Base-by-base conservation (phyloP, 2,797 vertebrate genomes). In the Lophotriccus pileatus region DNA sequence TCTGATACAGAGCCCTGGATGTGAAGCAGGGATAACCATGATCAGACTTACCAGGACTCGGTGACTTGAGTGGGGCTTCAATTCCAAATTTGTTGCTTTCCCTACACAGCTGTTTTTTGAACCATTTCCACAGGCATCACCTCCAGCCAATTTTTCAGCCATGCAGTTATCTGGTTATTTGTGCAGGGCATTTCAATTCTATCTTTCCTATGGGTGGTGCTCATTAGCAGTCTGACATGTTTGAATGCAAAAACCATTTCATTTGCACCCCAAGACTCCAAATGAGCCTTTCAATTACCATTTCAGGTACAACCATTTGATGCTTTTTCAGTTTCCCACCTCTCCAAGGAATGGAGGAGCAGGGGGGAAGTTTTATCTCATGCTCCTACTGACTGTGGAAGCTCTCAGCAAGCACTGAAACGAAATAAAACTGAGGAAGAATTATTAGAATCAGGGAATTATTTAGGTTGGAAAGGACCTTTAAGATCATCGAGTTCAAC, bases 351-450 rank as follows among this genome's bases (percentile, higher is more conserved):
- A 47, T 2, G 13, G 14, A 63, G 22, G 14, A 81, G 4, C 5
- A 21, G 2, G 8, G 9, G 1, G 0, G 2, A 2, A 55, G 22
- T 46, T 89, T 49, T 30, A 16, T 24, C 32, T 79, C 13, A 27
- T 47, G 12, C 5, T 81, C 18, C 30, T 47, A 18, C 12, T 67
- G 39, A 52, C 8, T 37, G 7, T 46, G 67, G 49, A 19, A 80
- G 64, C 3, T 72, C 14, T 68, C 27, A 78, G 15, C 7, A 50
- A 72, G 12, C 7, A 8, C 0, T 44, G 24, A 24, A 19, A n/a
- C 24, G 19, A 89, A 64, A n/a, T 23, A 63, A 84, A 82, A 47
- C 10, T 16, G 19, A 37, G 22, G 15, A 66, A 58, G 24, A 39
- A 69, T 37, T 18, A 20, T 34, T 34, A 36, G 27, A 83, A 39